Evolutionary conservation across 2,888 invertebrate genomes (phyloP), one percentile per base, ranked within the genome.

Genomic region (Nysson spinosus): DNA sequence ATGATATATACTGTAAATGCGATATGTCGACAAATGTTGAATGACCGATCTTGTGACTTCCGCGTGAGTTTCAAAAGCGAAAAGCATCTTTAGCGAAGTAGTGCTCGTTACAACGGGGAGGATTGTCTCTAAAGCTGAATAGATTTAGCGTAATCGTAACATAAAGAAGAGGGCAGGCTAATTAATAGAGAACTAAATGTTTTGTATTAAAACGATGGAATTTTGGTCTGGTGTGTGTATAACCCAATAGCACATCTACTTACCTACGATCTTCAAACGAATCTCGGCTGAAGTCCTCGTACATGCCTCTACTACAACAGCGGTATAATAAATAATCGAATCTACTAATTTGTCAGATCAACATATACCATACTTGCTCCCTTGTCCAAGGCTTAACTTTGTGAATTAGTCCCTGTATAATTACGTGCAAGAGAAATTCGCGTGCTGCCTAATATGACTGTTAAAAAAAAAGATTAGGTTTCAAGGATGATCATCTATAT

Each of bases 231-330:
- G 65, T 78, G 74, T 69, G 68, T 70, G 61, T n/a, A n/a, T n/a
- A n/a, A 75, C 69, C 69, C 67, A 67, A 42, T 75, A 63, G 60
- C 66, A 69, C 69, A 66, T 79, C 82, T 81, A 87, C 88, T 89
- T 88, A 93, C 93, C 93, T 92, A 88, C 95, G 92, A 83, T 95
- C 95, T 88, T 95, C 95, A 88, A 95, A 95, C 42, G 94, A 93
- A 89, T 95, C 95, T 77, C 95, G 91, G 88, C 95, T 95, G 87
- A 95, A 95, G 88, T 95, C 95, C 89, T 95, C 95, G 88, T 94
- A 95, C 90, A 94, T 93, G 82, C 93, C 92, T 89, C 87, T 88
- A 83, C 86, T 86, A 85, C 76, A 85, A 87, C 83, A 86, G 81
- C 83, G 81, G 77, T 78, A 81, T 77, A 84, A 85, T 83, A 80